Base-by-base conservation (phyloP, 2,888 invertebrate species). In the Harpagoxenus sublaevis region DNA sequence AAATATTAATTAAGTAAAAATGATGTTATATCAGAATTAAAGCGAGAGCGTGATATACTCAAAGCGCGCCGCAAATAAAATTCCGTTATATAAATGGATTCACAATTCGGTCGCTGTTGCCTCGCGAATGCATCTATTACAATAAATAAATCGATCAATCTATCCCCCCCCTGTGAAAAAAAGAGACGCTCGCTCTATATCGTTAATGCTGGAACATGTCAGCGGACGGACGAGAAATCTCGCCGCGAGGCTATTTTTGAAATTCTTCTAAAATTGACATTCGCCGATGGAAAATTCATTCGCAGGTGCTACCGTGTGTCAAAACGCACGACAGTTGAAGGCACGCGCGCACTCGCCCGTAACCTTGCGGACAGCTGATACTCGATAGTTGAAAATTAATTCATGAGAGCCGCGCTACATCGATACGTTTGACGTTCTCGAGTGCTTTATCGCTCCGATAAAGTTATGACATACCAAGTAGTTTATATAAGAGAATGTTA, bases 341-440 rank as follows among this genome's bases (percentile, higher is more conserved):
- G 71, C 48, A 78, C 42, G 71, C 48, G 73, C 35, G 60, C 73
- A 68, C 39, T 31, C 68, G 70, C 42, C 68, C 45, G 70, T 78
- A 81, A 73, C 73, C 73, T 81, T 71, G 79, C 68, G 78, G 55
- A 68, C 78, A 31, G 77, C 68, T 78, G 78, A 78, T 78, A 35
- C 79, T 73, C 79, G 73, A 81, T 79, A 79, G 79, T 81, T 81
- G 79, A 81, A 81, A 81, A 81, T 81, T 81, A 81, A 81, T 81
- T 81, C 73, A 73, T 81, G 73, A 73, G 60, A 81, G 73, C 23
- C 31, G 48, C 60, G 48, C 60, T 79, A 71, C 57, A 71, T 71
- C 71, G 73, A 81, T 73, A 79, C 45, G 73, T 73, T 81, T 81
- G 73, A 81, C 79, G n/a, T 60, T 73, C 18, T 62, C 48, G 60